Evolutionary conservation across 2,797 vertebrate genomes (phyloP).

Genomic region (Alosa sapidissima): DNA sequence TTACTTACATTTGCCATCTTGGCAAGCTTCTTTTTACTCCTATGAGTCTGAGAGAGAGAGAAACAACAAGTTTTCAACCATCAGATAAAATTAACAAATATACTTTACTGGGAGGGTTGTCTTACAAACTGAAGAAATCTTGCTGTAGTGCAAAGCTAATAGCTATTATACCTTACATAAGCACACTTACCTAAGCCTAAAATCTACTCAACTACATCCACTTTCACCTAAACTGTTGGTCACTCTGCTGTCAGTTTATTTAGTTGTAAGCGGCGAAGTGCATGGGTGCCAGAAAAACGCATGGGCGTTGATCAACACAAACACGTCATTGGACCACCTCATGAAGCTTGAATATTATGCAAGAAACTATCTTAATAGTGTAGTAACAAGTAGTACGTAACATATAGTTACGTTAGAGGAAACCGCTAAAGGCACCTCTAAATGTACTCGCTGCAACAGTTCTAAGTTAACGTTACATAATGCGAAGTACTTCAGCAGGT

Average conservation of each 20-base stretch:
- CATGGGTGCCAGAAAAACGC: not conserved
- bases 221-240: too few species aligned
- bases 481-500: not conserved
- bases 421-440: not conserved
- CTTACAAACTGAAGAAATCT: not conserved
- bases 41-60: conserved; percentile 37
- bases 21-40: conserved; percentile 46
- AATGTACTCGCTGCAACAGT: not conserved
- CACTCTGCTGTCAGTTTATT: too few species aligned
- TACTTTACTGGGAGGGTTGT: not conserved
- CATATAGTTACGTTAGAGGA: not conserved
- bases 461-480: not conserved
- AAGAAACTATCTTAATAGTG: not conserved
- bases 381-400: not conserved
- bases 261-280: not conserved
- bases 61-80: not conserved
- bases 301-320: not conserved
- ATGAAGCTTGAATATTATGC: not conserved
- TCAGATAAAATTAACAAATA: not conserved
- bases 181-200: too few species aligned
- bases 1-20: conserved; percentile 61
- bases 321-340: not conserved
- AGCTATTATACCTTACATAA: too few species aligned
- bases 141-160: not conserved
- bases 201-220: too few species aligned